Base-by-base conservation (phyloP, 2,888 invertebrate species). In the Metalampra italica region DNA sequence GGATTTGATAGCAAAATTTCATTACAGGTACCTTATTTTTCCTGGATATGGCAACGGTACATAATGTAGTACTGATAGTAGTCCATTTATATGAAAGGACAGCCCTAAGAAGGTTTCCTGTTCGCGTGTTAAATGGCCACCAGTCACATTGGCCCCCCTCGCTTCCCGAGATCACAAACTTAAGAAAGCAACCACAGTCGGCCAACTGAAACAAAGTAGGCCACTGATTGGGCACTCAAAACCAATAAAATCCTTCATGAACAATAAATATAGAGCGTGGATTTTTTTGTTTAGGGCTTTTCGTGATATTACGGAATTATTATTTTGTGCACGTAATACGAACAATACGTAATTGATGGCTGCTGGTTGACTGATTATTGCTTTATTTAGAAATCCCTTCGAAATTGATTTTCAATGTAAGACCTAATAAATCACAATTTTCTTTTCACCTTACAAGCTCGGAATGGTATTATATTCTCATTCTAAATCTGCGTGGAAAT, bases 61-160 rank as follows among this genome's bases (percentile, higher is more conserved):
- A 22, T 22, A 22, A 22, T 22, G 5, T 22, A 22, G 22, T 22
- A 22, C 22, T 22, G 22, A 15, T 12, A 29, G 34, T n/a, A n/a
- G 44, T 29, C 47, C 32, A 12, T 40, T 42, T 29, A 37, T 51
- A 40, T 46, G 41, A 49, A 49, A 44, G 45, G 48, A 49, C 39
- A 46, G 9, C 37, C 39, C 12, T 36, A 8, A 32, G 34, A 37
- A 41, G 49, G 45, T 39, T 51, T 53, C 53, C 53, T 49, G 53
- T 34, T 49, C 49, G 53, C 51, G 53, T 54, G 53, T 49, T 47
- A 49, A 51, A 45, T 34, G 46, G 42, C 34, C 30, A 29, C 47
- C 51, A 41, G 30, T 34, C 42, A 43, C 47, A 40, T 42, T 34
- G 51, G 41, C 45, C 51, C 39, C 45, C 38, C 37, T 4, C 1